These are phyloP conservation scores for Galerucella nymphaeae DNA, from an alignment of 2,888 invertebrate genomes.

Conservation along the genomic window DNA sequence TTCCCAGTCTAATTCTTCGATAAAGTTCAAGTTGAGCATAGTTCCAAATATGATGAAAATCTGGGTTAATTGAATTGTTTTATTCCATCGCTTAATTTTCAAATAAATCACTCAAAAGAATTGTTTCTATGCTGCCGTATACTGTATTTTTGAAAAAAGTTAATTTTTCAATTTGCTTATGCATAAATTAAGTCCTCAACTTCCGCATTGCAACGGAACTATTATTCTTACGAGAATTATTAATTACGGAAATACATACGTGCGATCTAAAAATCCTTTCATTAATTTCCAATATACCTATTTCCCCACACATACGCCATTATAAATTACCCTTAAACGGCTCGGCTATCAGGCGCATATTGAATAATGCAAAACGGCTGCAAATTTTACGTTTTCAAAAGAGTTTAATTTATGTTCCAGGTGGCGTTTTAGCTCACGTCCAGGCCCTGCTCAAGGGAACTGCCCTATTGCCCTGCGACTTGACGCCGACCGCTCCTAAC, in stretches of 20 bases:
- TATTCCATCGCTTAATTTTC: too few relatives aligned
- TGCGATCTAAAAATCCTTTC: constrained; percentile 21
- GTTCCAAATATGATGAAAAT: too few relatives aligned
- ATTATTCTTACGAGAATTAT: constrained; percentile 2
- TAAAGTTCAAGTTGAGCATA: too few relatives aligned
- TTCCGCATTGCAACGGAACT: not conserved
- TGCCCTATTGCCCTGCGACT: constrained; percentile 88
- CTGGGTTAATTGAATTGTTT: too few relatives aligned
- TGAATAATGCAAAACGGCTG: constrained; percentile 41
- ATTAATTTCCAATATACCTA: constrained; percentile 38
- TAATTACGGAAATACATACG: constrained; percentile 15
- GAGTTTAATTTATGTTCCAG: constrained; percentile 58
- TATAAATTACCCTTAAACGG: constrained; percentile 37
- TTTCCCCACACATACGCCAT: constrained; percentile 35
- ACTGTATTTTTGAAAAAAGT: not conserved
- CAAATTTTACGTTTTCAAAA: constrained; percentile 39
- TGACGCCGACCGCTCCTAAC: constrained; percentile 79
- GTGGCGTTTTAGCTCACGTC: constrained; percentile 66
- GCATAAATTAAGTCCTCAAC: not conserved
- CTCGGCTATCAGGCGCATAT: constrained; percentile 37
- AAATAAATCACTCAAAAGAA: too few relatives aligned
- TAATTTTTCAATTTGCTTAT: not conserved
- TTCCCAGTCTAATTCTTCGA: too few relatives aligned
- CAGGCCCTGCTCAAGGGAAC: constrained; percentile 82
- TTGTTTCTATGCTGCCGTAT: not conserved